Percentiles rank a stretch among this genome's conserved stretches.
Evolutionary conservation across 2,113 vertebrate species (phyloP).

Genomic region (Hippocampus zosterae): DNA sequence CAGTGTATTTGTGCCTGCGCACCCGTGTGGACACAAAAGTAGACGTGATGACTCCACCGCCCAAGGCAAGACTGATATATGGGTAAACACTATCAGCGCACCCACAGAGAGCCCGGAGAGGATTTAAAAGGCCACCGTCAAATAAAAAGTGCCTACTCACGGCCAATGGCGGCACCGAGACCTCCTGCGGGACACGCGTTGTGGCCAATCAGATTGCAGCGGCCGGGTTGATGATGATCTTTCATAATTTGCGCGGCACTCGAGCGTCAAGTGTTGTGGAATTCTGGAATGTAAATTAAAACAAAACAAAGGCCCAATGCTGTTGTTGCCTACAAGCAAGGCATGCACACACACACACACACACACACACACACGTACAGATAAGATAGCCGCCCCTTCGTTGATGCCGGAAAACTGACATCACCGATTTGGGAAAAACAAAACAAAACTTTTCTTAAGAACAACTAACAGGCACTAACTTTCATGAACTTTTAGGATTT

Average conservation of each 20-base stretch:
- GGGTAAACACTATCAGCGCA: conserved; percentile 71
- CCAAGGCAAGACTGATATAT: conserved; percentile 76
- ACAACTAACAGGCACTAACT: neutral
- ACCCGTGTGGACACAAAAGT: conserved; percentile 56
- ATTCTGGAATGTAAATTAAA: conserved; percentile 19
- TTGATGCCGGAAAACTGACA: conserved; percentile 16
- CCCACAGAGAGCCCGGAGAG: conserved; percentile 72
- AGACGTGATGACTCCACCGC: conserved; percentile 77
- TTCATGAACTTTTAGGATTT: neutral
- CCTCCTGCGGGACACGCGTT: conserved; percentile 53
- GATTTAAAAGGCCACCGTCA: conserved; percentile 66
- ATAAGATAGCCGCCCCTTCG: conserved; percentile 39
- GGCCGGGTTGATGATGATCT: conserved; percentile 27
- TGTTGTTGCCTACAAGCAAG: conserved; percentile 6
- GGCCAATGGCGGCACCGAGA: conserved; percentile 64
- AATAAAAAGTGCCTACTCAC: conserved; percentile 47
- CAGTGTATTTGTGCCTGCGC: conserved; percentile 31
- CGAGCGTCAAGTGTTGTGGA: conserved; percentile 13
- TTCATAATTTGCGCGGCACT: conserved; percentile 25
- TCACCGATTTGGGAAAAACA: conserved; percentile 17
- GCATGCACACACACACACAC: conserved; percentile 8
- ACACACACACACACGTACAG: neutral
- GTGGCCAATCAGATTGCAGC: conserved; percentile 55
- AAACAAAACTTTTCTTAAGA: conserved; percentile 49
- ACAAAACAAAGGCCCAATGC: conserved; percentile 2